Percentiles rank a stretch among this genome's conserved stretches.
These are phyloP conservation scores for Grantiella picta DNA, from an alignment of 2,113 vertebrate species.

Conservation along the genomic window DNA sequence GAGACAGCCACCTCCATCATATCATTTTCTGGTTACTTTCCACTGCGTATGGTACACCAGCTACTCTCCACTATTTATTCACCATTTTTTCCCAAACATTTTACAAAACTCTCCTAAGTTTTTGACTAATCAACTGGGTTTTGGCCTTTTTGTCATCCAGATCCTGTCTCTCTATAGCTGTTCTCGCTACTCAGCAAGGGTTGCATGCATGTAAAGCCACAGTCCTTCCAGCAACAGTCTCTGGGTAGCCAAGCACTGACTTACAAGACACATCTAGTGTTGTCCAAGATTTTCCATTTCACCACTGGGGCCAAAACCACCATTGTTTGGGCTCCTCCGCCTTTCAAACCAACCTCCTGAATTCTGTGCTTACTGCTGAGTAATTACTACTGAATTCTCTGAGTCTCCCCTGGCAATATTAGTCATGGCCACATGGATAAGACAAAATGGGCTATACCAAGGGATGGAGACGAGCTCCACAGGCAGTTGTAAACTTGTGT, in stretches of 20 bases:
- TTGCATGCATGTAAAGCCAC: not conserved
- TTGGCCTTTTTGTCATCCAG: not conserved
- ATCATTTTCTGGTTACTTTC: not conserved
- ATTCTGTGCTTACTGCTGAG: not conserved
- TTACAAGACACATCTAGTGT: not conserved
- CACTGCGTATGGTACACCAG: not conserved
- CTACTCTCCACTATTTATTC: not conserved
- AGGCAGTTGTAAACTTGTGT: not conserved
- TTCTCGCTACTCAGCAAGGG: accelerated
- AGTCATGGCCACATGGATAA: not conserved
- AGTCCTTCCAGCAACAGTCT: not conserved
- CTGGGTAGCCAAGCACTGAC: not conserved
- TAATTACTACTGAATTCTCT: not conserved
- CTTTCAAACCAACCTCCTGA: not conserved
- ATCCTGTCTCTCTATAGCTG: not conserved
- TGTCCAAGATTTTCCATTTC: not conserved
- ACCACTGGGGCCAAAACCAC: accelerated
- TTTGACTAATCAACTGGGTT: not conserved
- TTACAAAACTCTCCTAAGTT: not conserved
- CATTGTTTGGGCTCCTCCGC: not conserved
- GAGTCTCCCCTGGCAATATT: not conserved
- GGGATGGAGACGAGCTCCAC: not conserved
- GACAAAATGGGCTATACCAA: not conserved
- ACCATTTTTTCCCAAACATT: not conserved
- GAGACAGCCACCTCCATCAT: not conserved